Base-by-base conservation (phyloP, 2,113 vertebrate species). In the Acinonyx jubatus region DNA sequence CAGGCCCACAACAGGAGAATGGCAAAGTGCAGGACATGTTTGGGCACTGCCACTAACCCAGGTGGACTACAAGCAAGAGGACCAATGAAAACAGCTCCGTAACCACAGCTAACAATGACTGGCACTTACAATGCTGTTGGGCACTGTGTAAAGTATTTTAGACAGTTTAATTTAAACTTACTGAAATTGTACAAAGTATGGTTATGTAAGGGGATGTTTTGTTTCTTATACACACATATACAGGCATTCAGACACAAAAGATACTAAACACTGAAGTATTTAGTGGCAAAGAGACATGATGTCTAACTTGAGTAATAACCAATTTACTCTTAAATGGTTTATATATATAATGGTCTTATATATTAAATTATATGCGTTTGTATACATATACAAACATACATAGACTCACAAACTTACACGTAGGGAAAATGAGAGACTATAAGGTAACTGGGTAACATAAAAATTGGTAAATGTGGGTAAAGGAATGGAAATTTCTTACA, bases 1-100 rank as follows among this genome's bases (percentile, higher is more conserved):
- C 4, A 2, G 36, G 36, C 29, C 63, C 57, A 33, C 23, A 29
- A 5, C 0, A 6, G 19, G 16, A 61, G 57, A 65, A 61, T 0
- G 7, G 69, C 16, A 27, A 68, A 36, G 23, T 4, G 33, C 25
- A 10, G 33, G 7, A 21, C 4, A 31, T n/a, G 33, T 66, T 27
- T 45, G 7, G 5, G 3, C 33, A 45, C 52, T 55, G 73, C 23
- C 52, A 52, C 63, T 12, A 8, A 29, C 50, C 61, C 63, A 50
- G 38, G 69, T 1, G 2, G 71, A 16, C 79, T 11, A 33, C 41
- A 79, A 7, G 38, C 78, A 50, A 50, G 23, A 52, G 31, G 19
- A 84, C 36, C 33, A 68, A 31, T 3, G 12, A 57, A 4, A 33
- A 71, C 50, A 79, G 36, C 71, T 23, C 52, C 8, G 27, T 7